A percentile compares a stretch with the other conserved stretches of the same genome.
Conservation (phyloP, 2,888 invertebrate species). For the Phalera bucephala region DNA sequence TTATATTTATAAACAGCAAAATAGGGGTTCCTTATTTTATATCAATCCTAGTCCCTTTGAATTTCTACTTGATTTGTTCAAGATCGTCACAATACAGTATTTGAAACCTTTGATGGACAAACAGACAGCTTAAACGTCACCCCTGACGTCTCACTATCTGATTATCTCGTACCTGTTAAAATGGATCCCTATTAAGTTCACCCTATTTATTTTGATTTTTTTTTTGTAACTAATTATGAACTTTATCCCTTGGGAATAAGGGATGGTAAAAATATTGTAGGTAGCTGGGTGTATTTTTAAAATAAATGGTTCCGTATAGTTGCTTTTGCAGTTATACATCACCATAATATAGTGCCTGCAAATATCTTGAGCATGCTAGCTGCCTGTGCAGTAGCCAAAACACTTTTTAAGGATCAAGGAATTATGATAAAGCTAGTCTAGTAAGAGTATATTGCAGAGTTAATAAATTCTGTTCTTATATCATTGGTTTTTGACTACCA, state of each 20-base stretch:
- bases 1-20: too few relatives aligned
- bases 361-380: too few relatives aligned
- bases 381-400: too few relatives aligned
- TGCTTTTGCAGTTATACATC: too few relatives aligned
- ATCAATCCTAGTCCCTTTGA: constrained; percentile 19
- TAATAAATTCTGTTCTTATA: too few relatives aligned
- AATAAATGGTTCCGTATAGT: not conserved
- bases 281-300: not conserved
- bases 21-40: too few relatives aligned
- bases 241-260: constrained; percentile 15
- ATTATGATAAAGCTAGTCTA: too few relatives aligned
- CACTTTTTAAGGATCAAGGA: too few relatives aligned
- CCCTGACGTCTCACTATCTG: constrained; percentile 55
- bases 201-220: constrained; percentile 24
- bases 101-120: constrained; percentile 53
- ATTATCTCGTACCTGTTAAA: constrained; percentile 72
- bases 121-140: constrained; percentile 45
- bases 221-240: constrained; percentile 4
- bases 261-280: not conserved
- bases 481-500: too few relatives aligned
- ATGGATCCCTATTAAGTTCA: constrained; percentile 51
- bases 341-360: too few relatives aligned
- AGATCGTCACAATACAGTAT: constrained; percentile 16
- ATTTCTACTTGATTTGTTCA: constrained; percentile 21
- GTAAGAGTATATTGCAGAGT: too few relatives aligned